phyloP scores from a whole-genome alignment of 1,140 invertebrate genomes.

The Brachionus paranguensis region DNA sequence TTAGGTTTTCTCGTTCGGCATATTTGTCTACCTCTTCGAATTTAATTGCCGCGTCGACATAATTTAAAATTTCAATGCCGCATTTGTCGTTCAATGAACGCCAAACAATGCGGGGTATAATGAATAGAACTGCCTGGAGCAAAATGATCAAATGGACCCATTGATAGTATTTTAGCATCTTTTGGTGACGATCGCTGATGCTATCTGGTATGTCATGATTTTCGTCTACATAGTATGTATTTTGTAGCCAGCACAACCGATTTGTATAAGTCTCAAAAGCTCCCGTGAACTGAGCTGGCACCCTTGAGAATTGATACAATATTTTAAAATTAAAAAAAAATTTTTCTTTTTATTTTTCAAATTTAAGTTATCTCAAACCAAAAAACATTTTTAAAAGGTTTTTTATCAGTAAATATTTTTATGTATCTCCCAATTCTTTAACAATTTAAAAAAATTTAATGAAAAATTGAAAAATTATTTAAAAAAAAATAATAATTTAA shows the following conservation, averaged over 20 bases:
- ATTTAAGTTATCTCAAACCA: too few species aligned
- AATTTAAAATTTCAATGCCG: constrained; percentile 38
- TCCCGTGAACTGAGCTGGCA: constrained; percentile 43
- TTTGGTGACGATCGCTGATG: not conserved
- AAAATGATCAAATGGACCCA: constrained; percentile 74
- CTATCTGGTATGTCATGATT: constrained; percentile 18
- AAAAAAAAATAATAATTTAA: too few species aligned
- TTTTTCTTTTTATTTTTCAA: too few species aligned
- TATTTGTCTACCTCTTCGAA: constrained; percentile 38
- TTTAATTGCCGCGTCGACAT: constrained; percentile 31
- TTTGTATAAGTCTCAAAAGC: constrained; percentile 43
- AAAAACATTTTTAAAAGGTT: too few species aligned
- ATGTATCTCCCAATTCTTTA: too few species aligned
- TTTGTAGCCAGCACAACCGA: constrained; percentile 43
- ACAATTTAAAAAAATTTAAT: too few species aligned
- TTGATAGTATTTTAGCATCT: constrained; percentile 41
- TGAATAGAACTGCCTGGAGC: constrained; percentile 86
- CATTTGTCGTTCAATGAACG: constrained; percentile 44
- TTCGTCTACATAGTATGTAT: constrained; percentile 41
- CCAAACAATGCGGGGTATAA: constrained; percentile 68
- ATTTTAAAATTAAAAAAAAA: not conserved
- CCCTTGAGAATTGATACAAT: constrained; percentile 1
- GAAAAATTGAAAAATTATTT: too few species aligned
- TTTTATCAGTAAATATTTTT: too few species aligned
- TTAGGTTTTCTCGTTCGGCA: constrained; percentile 36